Evolutionary conservation across 2,113 vertebrate genomes (phyloP).

Genomic region (Montifringilla adamsi): DNA sequence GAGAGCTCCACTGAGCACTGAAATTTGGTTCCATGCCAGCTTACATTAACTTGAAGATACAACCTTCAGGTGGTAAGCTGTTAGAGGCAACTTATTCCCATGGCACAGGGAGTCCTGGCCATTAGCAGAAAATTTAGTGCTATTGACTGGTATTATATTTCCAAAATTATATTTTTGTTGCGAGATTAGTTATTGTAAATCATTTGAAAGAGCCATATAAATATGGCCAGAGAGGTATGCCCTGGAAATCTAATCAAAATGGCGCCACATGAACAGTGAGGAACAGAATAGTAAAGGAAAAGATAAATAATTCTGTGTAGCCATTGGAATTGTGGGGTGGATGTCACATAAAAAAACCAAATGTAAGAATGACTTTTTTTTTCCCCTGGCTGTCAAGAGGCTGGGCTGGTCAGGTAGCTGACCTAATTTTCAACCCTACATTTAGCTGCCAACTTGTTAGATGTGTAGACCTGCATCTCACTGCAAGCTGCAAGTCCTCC

Average conservation of each 20-base stretch:
- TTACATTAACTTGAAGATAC: not conserved
- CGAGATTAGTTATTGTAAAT: constrained; percentile 20
- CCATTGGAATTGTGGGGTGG: not conserved
- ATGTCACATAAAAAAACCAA: not conserved
- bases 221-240: not conserved
- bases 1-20: not conserved
- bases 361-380: not conserved
- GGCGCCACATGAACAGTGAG: not conserved
- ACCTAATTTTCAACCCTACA: not conserved
- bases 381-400: not conserved
- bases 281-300: not conserved
- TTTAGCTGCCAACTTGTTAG: not conserved
- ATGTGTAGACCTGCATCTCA: not conserved
- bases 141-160: constrained; percentile 32
- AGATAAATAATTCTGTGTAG: constrained; percentile 13
- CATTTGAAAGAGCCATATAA: constrained; percentile 28
- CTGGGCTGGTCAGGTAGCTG: not conserved
- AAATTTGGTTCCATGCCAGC: not conserved
- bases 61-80: not conserved
- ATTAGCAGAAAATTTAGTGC: constrained; percentile 26
- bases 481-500: not conserved
- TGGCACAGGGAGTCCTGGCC: not conserved
- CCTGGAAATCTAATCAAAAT: constrained; percentile 32
- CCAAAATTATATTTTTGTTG: constrained; percentile 27
- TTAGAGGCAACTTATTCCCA: not conserved